phyloP scores from a whole-genome alignment of 2,113 vertebrate species.

The Suncus etruscus region DNA sequence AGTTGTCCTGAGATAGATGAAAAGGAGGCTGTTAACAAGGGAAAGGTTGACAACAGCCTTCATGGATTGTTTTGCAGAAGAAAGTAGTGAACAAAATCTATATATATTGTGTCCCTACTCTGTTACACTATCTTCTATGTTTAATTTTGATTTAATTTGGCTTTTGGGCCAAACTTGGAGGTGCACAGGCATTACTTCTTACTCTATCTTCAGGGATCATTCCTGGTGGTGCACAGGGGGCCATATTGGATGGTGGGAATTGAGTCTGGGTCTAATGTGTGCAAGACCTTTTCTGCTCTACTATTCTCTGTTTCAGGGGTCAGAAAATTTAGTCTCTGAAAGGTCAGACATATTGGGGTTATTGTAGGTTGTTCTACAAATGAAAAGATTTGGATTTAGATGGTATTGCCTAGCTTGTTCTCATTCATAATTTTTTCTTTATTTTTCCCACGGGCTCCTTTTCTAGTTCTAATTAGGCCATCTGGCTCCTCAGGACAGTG shows the following conservation, averaged over 20 bases:
- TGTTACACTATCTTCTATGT: neutral
- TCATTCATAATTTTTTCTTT: neutral
- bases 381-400: neutral
- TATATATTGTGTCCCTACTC: neutral
- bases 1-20: neutral
- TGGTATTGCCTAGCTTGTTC: neutral
- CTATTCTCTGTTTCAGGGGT: neutral
- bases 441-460: neutral
- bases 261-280: no score
- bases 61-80: neutral
- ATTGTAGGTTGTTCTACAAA: neutral
- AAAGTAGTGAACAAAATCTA: neutral
- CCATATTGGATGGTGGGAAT: no score
- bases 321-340: neutral
- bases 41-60: neutral
- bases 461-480: neutral
- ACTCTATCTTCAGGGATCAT: no score
- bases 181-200: no score
- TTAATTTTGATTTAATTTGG: no score
- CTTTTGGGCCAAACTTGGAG: no score
- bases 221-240: no score
- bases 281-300: no score
- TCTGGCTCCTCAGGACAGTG: neutral
- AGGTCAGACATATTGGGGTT: neutral
- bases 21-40: neutral